phyloP scores from a whole-genome alignment of 2,113 vertebrate species.

The Marmota flaviventris region DNA sequence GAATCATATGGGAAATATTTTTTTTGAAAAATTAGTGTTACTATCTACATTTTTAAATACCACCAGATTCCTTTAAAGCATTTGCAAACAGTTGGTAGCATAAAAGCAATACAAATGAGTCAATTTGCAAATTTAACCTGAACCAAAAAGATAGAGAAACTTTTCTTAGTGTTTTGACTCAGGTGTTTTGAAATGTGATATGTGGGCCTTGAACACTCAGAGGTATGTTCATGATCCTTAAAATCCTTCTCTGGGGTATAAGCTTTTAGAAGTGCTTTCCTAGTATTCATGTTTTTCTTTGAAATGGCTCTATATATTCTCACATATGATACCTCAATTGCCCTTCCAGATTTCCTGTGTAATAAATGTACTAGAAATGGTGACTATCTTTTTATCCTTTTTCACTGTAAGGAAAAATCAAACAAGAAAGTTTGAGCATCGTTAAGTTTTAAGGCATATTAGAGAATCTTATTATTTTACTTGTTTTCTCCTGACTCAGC shows the following conservation, averaged over 20 bases:
- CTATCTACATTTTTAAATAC: background rate
- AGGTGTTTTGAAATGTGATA: background rate
- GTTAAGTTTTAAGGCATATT: background rate
- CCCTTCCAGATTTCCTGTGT: background rate
- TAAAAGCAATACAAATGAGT: background rate
- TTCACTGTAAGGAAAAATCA: background rate
- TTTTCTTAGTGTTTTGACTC: background rate
- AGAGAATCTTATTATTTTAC: background rate
- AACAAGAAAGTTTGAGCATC: background rate
- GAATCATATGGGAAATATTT: background rate
- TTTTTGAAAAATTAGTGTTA: constrained; percentile 6
- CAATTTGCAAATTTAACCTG: background rate
- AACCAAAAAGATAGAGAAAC: background rate
- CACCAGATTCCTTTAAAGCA: background rate
- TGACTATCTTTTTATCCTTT: background rate
- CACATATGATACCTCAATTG: background rate
- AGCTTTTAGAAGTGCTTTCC: background rate
- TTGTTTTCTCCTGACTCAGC: background rate
- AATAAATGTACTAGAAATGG: background rate
- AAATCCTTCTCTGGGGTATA: background rate
- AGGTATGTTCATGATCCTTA: background rate
- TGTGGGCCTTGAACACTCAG: background rate
- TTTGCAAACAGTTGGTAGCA: background rate
- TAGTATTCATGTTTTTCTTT: constrained; percentile 7
- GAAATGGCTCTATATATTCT: constrained; percentile 6